These are phyloP conservation scores for Euzophera pinguis DNA, from an alignment of 2,888 invertebrate species.

Conservation along the genomic window DNA sequence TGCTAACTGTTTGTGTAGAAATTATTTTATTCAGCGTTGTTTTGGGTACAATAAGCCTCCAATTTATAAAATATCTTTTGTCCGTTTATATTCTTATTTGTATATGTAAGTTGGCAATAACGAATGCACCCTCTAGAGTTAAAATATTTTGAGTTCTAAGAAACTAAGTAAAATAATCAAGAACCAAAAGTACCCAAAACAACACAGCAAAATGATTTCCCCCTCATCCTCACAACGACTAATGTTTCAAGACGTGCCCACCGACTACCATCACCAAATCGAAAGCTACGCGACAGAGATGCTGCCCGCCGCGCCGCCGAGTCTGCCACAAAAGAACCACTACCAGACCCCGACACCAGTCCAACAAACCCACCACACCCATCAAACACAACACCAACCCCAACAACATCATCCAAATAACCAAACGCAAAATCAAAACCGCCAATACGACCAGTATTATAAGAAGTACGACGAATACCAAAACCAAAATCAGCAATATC, in stretches of 20 bases:
- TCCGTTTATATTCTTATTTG: no score
- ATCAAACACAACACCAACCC: slow-evolving; percentile 15
- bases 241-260: slow-evolving; percentile 46
- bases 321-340: slow-evolving; percentile 62
- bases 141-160: no score
- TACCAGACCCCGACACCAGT: slow-evolving; percentile 54
- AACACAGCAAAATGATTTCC: slow-evolving; percentile 7
- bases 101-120: no score
- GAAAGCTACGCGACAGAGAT: slow-evolving; percentile 72
- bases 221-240: slow-evolving; percentile 14
- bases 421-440: slow-evolving; percentile 22
- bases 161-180: no score
- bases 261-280: slow-evolving; percentile 73
- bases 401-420: slow-evolving; percentile 26
- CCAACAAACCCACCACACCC: slow-evolving; percentile 20
- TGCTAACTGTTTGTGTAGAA: slow-evolving; percentile 7
- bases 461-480: slow-evolving; percentile 28
- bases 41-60: neutral
- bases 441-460: slow-evolving; percentile 36
- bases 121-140: no score
- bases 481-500: slow-evolving; percentile 28
- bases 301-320: slow-evolving; percentile 53
- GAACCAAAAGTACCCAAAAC: neutral
- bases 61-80: no score
- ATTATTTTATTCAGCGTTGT: neutral